Conservation (phyloP, 2,797 vertebrate genomes). For the Chiloscyllium punctatum region DNA sequence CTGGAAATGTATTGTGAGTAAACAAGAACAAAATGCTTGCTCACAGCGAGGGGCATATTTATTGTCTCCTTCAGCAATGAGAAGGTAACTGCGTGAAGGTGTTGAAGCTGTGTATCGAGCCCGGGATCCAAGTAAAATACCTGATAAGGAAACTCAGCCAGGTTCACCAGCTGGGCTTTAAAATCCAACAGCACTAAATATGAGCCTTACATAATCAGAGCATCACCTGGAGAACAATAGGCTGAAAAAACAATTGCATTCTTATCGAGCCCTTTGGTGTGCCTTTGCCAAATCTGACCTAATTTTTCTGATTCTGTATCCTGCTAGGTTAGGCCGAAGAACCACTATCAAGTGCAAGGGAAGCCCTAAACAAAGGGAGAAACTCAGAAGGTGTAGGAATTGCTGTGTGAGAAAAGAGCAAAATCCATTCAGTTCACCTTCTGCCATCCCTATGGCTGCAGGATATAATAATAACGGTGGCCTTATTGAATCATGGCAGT, state of each 20-base stretch:
- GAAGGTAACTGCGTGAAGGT: background rate
- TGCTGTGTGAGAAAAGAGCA: background rate
- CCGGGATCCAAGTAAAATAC: slow-evolving; percentile 17
- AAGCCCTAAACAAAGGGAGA: background rate
- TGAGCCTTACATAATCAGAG: background rate
- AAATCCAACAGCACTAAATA: background rate
- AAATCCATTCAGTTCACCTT: background rate
- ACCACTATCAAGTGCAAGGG: background rate
- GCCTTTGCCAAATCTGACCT: background rate
- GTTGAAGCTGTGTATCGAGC: slow-evolving; percentile 4
- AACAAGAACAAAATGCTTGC: background rate
- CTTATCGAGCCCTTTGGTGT: background rate
- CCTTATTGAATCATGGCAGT: background rate
- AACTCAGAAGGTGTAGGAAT: background rate
- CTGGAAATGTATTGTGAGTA: background rate
- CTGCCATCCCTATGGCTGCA: background rate
- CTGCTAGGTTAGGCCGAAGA: background rate
- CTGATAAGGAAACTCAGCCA: slow-evolving; percentile 5
- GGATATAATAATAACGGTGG: background rate
- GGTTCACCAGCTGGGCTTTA: background rate
- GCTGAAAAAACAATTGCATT: slow-evolving; percentile 1
- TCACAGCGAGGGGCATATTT: background rate
- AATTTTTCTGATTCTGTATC: background rate
- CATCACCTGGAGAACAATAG: background rate
- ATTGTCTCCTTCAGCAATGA: background rate